Evolutionary conservation across 2,113 vertebrate genomes (phyloP), one percentile per base, ranked within the genome.

Genomic region (Aegotheles bennettii): DNA sequence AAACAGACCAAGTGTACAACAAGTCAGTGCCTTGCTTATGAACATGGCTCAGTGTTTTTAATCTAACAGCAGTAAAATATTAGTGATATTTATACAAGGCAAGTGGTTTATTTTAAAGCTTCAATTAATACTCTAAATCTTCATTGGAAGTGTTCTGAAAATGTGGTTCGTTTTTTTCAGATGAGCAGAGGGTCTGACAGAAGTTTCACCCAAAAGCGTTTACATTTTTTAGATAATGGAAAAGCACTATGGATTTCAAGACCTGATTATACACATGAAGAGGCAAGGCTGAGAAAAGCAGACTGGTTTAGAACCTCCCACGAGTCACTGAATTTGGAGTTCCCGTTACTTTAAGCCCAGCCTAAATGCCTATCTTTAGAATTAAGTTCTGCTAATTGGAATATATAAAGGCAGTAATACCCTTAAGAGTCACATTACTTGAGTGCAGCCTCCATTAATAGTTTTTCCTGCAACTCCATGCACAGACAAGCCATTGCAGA

Each of bases 251-350:
- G 73, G 73, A 84, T 95, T 92, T 88, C 68, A 89, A 93, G 86
- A 90, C 76, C 71, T 68, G 64, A 86, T 93, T 86, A 82, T 28
- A 86, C 36, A 69, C 74, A 48, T 25, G 68, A 84, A 89, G 64
- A 90, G 29, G 68, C 92, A 90, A 80, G 89, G 86, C 86, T 94
- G 95, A 90, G 92, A 86, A 92, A 86, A 87, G 56, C 56, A 90
- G 84, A 77, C 86, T 77, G 71, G 50, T 92, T 92, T 95, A 95
- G 84, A 93, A 84, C 92, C 94, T 90, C 90, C 93, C 64, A 92
- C 80, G 61, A 94, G 80, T 78, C 89, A 87, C 96, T 92, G 91
- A 94, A 93, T 84, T 94, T 94, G 94, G 54, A 93, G 89, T 92
- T 84, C 91, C 91, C 3, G 13, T 89, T 94, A 87, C 93, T 96